Evolutionary conservation across 2,888 invertebrate genomes (phyloP), one percentile per base, ranked within the genome.

Genomic region (Myathropa florea): DNA sequence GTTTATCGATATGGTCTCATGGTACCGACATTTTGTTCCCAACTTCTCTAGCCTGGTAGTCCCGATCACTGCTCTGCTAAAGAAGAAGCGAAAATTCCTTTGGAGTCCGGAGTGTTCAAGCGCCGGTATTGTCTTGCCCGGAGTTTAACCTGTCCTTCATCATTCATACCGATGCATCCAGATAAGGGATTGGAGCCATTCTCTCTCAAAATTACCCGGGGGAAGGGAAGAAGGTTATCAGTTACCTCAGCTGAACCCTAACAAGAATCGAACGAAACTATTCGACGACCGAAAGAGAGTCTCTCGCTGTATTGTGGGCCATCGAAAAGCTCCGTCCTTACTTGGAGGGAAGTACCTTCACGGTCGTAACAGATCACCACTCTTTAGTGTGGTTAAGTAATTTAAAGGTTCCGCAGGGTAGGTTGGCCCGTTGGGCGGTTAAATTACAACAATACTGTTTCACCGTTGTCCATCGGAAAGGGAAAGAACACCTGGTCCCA

Each of bases 111-210:
- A 21, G 4, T 67, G 24, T 46, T 26, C 14, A 12, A 4, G 26
- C 67, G 67, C 24, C 75, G 71, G 9, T 57, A 83, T 60, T 83
- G n/a, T 71, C 28, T 14, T 36, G 12, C 59, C 64, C 0, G 83
- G 83, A 30, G 21, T 46, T 7, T 61, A 82, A 3, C n/a, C n/a
- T n/a, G n/a, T n/a, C n/a, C n/a, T n/a, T n/a, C n/a, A n/a, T n/a
- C n/a, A n/a, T n/a, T n/a, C 76, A 85, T 24, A 67, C 75, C 0
- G 84, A 88, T 71, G 84, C 88, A 9, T 77, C 83, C 1, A 77
- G 70, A 18, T 68, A 36, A 23, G 81, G 77, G n/a, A n/a, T n/a
- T n/a, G n/a, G n/a, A n/a, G n/a, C n/a, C n/a, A n/a, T n/a, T n/a
- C n/a, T n/a, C n/a, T n/a, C 67, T 3, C 88, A 71, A 39, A 39